Percentiles rank a stretch among this genome's conserved stretches.
phyloP scores from a whole-genome alignment of 2,888 invertebrate species.

The Lapara coniferarum region DNA sequence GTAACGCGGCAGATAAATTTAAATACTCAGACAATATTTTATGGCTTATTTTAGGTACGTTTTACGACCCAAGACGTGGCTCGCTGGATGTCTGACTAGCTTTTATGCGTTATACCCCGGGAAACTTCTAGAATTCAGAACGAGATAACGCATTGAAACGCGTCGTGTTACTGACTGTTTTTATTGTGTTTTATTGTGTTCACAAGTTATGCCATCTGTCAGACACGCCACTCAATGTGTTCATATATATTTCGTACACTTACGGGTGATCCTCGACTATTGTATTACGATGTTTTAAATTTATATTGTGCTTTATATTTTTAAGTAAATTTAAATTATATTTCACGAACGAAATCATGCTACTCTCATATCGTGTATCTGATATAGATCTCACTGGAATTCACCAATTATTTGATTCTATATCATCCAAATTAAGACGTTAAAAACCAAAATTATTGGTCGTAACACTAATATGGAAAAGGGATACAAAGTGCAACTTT shows the following conservation, averaged over 20 bases:
- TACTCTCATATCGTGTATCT: no score
- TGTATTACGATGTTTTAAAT: no score
- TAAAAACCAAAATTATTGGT: no score
- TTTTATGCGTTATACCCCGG: constrained; percentile 58
- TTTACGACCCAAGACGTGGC: constrained; percentile 78
- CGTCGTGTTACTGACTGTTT: constrained; percentile 41
- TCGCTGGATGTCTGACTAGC: constrained; percentile 72
- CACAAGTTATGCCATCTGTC: constrained; percentile 29
- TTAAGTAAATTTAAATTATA: no score
- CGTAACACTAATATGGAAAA: no score
- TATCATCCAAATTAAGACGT: no score
- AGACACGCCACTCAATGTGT: constrained; percentile 6
- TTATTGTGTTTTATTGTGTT: constrained; percentile 39
- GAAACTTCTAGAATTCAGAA: constrained; percentile 47
- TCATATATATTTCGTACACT: not conserved
- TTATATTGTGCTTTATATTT: no score
- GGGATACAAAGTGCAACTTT: no score
- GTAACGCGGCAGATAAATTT: constrained; percentile 71
- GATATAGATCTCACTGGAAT: no score
- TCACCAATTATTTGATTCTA: no score
- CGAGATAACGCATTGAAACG: constrained; percentile 45
- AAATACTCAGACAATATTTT: constrained; percentile 82
- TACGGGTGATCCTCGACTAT: not conserved
- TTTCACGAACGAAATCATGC: no score
- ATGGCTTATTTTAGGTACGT: constrained; percentile 80